Base-by-base conservation (phyloP, 2,888 invertebrate genomes). In the Patella depressa region DNA sequence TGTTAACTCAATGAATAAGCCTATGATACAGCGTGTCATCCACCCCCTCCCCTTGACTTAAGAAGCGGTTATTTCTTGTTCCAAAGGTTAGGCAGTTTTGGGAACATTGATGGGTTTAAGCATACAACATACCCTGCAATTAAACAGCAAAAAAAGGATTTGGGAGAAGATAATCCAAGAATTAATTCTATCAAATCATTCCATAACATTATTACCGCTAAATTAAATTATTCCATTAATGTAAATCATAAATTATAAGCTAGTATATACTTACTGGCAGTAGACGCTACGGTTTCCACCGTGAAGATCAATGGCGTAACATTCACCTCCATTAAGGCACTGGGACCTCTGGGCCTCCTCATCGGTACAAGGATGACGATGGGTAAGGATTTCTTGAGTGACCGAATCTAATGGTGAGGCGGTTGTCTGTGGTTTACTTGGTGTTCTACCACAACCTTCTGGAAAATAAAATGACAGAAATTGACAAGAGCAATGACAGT, bases 371-470 rank as follows among this genome's bases (percentile, higher is more conserved):
- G 54, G 71, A 29, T 71, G 78, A 34, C 72, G 76, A 59, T 75
- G 75, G 15, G 70, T 72, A 19, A 72, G 54, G 54, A 72, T 54
- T 14, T 54, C 34, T 17, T 72, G 72, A 19, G 78, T 79, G 29
- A 45, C 72, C 3, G 72, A 54, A 54, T 72, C 59, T 15, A 59
- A 54, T 14, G 78, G 65, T 12, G 79, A 70, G 14, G 81, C 72
- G 11, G 78, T 78, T n/a, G 74, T 24, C 14, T 75, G 69, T n/a
- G 80, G 80, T 14, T 80, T 77, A 1, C 78, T 80, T 12, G 81
- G 81, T 2, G 79, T 81, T 17, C 81, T 78, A 7, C 81, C 80
- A 53, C 81, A 81, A 53, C 80, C 81, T 72, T 81, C 81, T 81
- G 79, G 4, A 54, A 53, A 69, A n/a, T 1, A 75, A 19, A 75